Percentiles rank a stretch among this genome's conserved stretches.
Evolutionary conservation across 2,888 invertebrate species (phyloP).

Genomic region (Trichacis sp.): DNA sequence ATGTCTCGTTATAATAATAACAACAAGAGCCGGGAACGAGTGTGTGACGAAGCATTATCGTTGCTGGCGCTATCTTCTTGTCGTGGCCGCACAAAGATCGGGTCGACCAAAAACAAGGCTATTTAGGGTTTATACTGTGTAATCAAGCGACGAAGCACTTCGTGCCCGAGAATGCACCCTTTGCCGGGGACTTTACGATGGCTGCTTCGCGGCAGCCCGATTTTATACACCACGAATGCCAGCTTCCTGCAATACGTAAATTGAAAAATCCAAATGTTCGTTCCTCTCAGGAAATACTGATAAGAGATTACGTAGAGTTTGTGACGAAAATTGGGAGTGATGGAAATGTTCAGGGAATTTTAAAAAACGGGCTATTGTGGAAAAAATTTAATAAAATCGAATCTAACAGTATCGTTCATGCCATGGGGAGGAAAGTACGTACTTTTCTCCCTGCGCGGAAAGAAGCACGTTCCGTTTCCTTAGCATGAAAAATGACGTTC

Average conservation of each 20-base stretch:
- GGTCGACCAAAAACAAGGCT: slow-evolving; percentile 28
- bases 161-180: slow-evolving; percentile 11
- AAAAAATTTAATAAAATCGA: too few relatives aligned
- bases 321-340: too few relatives aligned
- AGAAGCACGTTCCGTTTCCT: too few relatives aligned
- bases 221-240: slow-evolving; percentile 28
- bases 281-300: too few relatives aligned
- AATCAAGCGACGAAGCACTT: slow-evolving; percentile 10
- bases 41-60: slow-evolving; percentile 22
- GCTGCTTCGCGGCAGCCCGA: slow-evolving; percentile 25
- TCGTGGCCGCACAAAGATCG: slow-evolving; percentile 38
- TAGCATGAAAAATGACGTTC: too few relatives aligned
- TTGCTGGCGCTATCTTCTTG: slow-evolving; percentile 19
- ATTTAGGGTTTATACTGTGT: slow-evolving; percentile 2
- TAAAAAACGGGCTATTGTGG: too few relatives aligned
- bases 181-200: slow-evolving; percentile 30
- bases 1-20: slow-evolving; percentile 37
- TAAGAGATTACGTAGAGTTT: too few relatives aligned
- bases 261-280: not conserved
- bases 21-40: slow-evolving; percentile 20
- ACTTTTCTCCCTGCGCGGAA: too few relatives aligned
- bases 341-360: too few relatives aligned
- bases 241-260: not conserved
- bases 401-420: too few relatives aligned
- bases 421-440: too few relatives aligned